Conservation (phyloP, 2,888 invertebrate genomes). For the Tetragnatha montana region DNA sequence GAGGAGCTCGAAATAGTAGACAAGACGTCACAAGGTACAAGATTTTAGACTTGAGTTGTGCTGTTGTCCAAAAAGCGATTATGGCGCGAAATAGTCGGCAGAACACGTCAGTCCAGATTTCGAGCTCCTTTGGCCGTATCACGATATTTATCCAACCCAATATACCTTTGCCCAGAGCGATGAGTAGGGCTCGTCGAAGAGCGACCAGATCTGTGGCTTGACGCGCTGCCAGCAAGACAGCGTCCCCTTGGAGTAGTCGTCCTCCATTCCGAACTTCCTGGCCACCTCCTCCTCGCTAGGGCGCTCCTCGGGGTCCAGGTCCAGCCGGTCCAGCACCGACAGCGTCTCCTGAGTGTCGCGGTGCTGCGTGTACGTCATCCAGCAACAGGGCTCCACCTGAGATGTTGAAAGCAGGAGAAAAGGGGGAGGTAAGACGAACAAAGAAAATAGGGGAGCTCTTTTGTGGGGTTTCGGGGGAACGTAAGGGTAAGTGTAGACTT, state of each 20-base stretch:
- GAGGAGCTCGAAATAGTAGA: too few relatives aligned
- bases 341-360: slow-evolving; percentile 79
- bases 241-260: slow-evolving; percentile 92
- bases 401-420: too few relatives aligned
- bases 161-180: slow-evolving; percentile 79
- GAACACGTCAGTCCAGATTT: too few relatives aligned
- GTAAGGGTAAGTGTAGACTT: too few relatives aligned
- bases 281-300: slow-evolving; percentile 98
- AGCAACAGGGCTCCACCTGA: slow-evolving; percentile 79
- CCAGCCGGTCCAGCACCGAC: slow-evolving; percentile 78
- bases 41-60: too few relatives aligned
- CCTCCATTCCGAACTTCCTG: slow-evolving; percentile 96
- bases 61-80: too few relatives aligned
- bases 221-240: slow-evolving; percentile 97
- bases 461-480: too few relatives aligned
- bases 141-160: too few relatives aligned
- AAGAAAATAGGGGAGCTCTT: neutral
- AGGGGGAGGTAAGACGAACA: neutral
- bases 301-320: slow-evolving; percentile 82
- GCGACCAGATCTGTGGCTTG: slow-evolving; percentile 98
- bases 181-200: slow-evolving; percentile 99
- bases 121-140: too few relatives aligned
- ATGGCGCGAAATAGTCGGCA: too few relatives aligned
- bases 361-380: slow-evolving; percentile 81
- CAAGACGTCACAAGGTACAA: too few relatives aligned